Evolutionary conservation across 2,888 invertebrate species (phyloP), one percentile per base, ranked within the genome.

Genomic region (Seira ritae): DNA sequence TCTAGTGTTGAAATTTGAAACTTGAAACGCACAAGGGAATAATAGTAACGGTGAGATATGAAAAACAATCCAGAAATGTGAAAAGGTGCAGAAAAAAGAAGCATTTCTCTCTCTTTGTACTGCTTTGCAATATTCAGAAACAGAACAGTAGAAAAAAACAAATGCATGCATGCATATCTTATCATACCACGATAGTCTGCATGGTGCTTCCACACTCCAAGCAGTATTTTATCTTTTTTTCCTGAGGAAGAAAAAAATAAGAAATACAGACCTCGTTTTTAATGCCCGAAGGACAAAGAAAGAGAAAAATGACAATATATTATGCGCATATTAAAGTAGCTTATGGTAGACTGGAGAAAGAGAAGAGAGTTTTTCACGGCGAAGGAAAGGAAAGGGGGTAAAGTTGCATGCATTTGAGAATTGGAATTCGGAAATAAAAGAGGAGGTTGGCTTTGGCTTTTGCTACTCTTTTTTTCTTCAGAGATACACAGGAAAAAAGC

Each of bases 261-360:
- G 31, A 31, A 31, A 31, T 31, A 31, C 31, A 31, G 31, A 31
- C 31, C 8, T 31, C 31, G 2, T 31, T 31, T 31, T 31, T 31
- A 31, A 31, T 31, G 31, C 31, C 31, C 31, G 31, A 31, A 31
- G 31, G 31, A 31, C 31, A 31, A 31, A 31, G 31, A 31, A 8
- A 31, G 31, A 8, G 8, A 31, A 31, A 31, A 31, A 31, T 31
- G 31, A 31, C 31, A 31, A 31, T 31, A 31, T 31, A 31, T 31
- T 31, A 31, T 31, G 15, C 50, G 50, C 50, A 50, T 50, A 50
- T 50, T 50, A 50, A 50, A 50, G 50, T 50, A 50, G 50, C 50
- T 50, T 50, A 50, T 50, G 50, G 3, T 50, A 50, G 6, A 50
- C 2, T 15, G 15, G 12, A 1, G 3, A 50, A 8, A 12, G 50